Conservation (phyloP, 2,113 vertebrate genomes). For the Oenanthe oenanthe region DNA sequence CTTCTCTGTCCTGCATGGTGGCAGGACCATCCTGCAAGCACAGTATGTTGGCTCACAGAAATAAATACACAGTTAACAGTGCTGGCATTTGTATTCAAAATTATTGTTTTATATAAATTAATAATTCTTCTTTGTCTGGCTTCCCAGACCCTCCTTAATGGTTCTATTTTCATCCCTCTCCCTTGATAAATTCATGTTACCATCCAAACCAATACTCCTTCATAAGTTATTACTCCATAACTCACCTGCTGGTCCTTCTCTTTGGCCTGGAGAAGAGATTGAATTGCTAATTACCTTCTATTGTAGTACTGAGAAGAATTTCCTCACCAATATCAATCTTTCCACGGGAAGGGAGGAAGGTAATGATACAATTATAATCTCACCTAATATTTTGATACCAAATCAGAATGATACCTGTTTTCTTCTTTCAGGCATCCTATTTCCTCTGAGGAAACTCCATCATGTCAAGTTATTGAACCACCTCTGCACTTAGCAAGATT, state of each 20-base stretch:
- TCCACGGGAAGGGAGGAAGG: background rate
- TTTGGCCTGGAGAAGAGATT: conserved; percentile 10
- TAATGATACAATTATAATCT: background rate
- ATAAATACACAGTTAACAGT: background rate
- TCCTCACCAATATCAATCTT: background rate
- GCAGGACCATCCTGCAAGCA: background rate
- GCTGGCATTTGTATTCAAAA: background rate
- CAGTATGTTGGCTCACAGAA: background rate
- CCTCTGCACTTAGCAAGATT: background rate
- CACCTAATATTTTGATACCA: background rate
- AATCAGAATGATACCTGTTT: background rate
- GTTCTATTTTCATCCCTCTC: background rate
- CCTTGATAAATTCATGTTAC: background rate
- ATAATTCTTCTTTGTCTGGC: background rate
- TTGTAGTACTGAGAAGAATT: background rate
- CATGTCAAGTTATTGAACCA: background rate
- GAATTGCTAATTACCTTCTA: conserved; percentile 26
- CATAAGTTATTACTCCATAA: conserved; percentile 18
- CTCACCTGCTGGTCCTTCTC: background rate
- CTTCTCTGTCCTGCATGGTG: background rate
- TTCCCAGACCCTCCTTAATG: background rate
- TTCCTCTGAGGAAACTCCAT: background rate
- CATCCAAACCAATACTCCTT: background rate
- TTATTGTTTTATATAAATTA: background rate
- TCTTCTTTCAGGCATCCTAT: background rate